Evolutionary conservation across 2,113 vertebrate species (phyloP), one percentile per base, ranked within the genome.

Genomic region (Ictidomys tridecemlineatus): DNA sequence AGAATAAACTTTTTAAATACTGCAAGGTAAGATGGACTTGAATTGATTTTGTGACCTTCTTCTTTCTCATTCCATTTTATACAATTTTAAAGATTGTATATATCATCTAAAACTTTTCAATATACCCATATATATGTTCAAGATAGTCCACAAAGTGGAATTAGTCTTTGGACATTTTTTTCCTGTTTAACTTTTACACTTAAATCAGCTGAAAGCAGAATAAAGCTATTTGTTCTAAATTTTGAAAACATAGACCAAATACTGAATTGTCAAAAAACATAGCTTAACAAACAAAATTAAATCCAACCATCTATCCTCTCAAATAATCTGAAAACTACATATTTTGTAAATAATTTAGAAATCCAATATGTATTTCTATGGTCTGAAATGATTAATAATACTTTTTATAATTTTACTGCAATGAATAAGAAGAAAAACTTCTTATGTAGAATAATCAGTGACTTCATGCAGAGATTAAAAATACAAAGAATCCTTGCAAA

Each of bases 391-490:
- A 37, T 78, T 85, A 83, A 73, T 84, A 70, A 89, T 94, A 24
- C 8, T 78, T 2, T 45, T 88, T 80, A 85, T 24, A 89, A 45
- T 53, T 67, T 87, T 74, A 77, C 6, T 63, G 8, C 24, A 92
- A 8, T 85, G 79, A 58, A 88, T 80, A 76, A 89, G 42, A 89
- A 70, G 37, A 86, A 69, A 92, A 97, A 92, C 61, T 96, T 93
- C 51, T 82, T 17, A 8, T 67, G 73, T 90, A 90, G 67, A 76
- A 53, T 89, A 85, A 93, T 53, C 70, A 95, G 30, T 94, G 91
- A 92, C 86, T 97, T 97, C 89, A 92, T 42, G 76, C 80, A 97
- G 97, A 93, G 92, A 95, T 70, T 92, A 93, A 97, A 97, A 97
- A 85, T 26, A 56, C 72, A 97, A 95, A 95, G 22, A 93, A 95